Evolutionary conservation across 2,888 invertebrate species (phyloP).

Genomic region (Aethes cnicana): DNA sequence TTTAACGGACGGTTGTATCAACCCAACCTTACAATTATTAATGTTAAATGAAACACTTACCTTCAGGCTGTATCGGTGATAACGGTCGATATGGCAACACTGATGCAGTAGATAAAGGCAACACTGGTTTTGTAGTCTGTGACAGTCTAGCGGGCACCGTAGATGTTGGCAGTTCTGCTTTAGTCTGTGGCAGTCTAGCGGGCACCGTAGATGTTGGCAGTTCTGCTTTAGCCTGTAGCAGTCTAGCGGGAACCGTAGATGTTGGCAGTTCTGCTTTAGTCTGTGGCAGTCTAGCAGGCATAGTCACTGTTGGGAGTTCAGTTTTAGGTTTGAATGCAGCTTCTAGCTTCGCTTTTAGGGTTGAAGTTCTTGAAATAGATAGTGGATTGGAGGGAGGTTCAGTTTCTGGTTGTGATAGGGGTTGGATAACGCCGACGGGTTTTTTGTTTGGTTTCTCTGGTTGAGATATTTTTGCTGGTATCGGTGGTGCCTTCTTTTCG

Average conservation of each 20-base stretch:
- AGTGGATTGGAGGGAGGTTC: not conserved
- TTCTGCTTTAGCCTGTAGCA: too few species aligned
- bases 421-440: not conserved
- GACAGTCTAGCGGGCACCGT: too few species aligned
- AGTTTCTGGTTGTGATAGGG: not conserved
- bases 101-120: not conserved
- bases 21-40: too few species aligned
- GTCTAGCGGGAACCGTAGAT: not conserved
- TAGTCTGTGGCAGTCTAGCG: not conserved
- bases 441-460: constrained; percentile 1
- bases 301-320: not conserved
- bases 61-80: not conserved
- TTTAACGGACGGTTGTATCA: too few species aligned
- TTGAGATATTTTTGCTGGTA: not conserved
- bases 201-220: not conserved
- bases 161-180: not conserved
- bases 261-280: too few species aligned
- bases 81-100: too few species aligned
- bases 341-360: constrained; percentile 5
- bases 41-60: too few species aligned
- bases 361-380: not conserved
- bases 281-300: not conserved
- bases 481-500: not conserved
- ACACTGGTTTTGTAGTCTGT: not conserved
- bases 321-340: constrained; percentile 2